Conservation (phyloP, 1,140 invertebrate species). For the Sipha flava region DNA sequence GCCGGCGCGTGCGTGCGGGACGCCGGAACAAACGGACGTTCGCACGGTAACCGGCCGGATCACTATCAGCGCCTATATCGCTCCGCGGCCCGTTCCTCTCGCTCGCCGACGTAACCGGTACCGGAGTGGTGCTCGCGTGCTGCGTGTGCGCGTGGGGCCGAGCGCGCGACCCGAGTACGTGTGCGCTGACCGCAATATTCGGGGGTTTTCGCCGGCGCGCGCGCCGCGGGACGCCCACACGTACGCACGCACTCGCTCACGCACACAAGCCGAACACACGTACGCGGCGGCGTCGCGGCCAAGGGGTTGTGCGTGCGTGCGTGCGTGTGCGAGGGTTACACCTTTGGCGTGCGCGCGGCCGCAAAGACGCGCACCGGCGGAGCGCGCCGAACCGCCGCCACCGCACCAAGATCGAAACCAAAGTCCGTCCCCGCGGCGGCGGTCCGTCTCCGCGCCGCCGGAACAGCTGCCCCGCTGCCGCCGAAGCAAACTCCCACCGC, state of each 20-base stretch:
- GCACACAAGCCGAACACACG: neutral
- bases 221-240: slow-evolving; percentile 19
- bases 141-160: too few relatives aligned
- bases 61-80: too few relatives aligned
- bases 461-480: neutral
- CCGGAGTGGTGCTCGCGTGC: too few relatives aligned
- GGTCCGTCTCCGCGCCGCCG: slow-evolving; percentile 27
- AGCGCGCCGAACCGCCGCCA: neutral
- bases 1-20: neutral
- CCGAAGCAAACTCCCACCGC: neutral
- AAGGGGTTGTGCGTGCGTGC: neutral
- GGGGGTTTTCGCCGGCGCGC: slow-evolving; percentile 5
- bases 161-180: neutral
- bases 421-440: slow-evolving; percentile 36
- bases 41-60: too few relatives aligned
- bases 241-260: slow-evolving; percentile 7
- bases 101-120: too few relatives aligned
- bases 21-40: too few relatives aligned
- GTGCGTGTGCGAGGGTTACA: slow-evolving; percentile 1
- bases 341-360: slow-evolving; percentile 30
- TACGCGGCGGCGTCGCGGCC: neutral
- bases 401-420: slow-evolving; percentile 22
- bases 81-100: too few relatives aligned
- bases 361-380: slow-evolving; percentile 20
- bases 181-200: slow-evolving; percentile 26